These are phyloP conservation scores for Temnothorax rugatulus DNA, from an alignment of 2,888 invertebrate genomes.

Conservation along the genomic window DNA sequence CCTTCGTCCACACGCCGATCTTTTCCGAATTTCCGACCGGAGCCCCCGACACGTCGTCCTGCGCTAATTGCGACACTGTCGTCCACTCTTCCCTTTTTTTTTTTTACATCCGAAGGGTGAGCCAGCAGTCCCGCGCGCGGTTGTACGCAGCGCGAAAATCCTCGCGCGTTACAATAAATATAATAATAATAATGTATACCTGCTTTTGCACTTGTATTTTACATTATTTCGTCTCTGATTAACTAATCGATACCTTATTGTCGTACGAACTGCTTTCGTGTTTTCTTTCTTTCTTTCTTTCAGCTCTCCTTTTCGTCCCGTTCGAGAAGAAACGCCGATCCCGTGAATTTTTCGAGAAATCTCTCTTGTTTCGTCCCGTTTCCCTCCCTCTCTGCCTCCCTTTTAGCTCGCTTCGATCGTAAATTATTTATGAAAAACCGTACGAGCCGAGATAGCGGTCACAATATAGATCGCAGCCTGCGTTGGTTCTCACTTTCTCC, in stretches of 20 bases:
- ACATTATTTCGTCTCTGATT: conserved; percentile 83
- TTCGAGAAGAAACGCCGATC: conserved; percentile 39
- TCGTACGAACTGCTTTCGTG: conserved; percentile 85
- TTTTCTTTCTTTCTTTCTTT: conserved; percentile 52
- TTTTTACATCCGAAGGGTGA: conserved; percentile 22
- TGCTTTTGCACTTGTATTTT: conserved; percentile 85
- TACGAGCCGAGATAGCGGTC: conserved; percentile 11
- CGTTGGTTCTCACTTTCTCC: neutral
- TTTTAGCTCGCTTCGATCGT: conserved; percentile 19
- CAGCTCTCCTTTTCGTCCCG: conserved; percentile 16
- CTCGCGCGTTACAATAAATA: conserved; percentile 81
- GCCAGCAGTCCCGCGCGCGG: conserved; percentile 24
- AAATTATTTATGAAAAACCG: conserved; percentile 40
- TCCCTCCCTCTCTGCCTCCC: neutral
- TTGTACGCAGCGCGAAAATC: conserved; percentile 54
- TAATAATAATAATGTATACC: conserved; percentile 80
- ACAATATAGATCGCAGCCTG: neutral
- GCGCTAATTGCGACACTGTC: conserved; percentile 26
- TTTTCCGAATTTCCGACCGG: conserved; percentile 61
- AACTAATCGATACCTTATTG: conserved; percentile 86
- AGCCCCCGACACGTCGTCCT: conserved; percentile 40
- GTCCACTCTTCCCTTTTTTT: conserved; percentile 17
- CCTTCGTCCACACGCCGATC: conserved; percentile 7
- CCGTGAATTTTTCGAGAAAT: conserved; percentile 6
- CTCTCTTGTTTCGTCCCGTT: neutral